A percentile compares a stretch with the other conserved stretches of the same genome.
phyloP scores from a whole-genome alignment of 2,888 invertebrate species.

The Mactromeris polynyma region DNA sequence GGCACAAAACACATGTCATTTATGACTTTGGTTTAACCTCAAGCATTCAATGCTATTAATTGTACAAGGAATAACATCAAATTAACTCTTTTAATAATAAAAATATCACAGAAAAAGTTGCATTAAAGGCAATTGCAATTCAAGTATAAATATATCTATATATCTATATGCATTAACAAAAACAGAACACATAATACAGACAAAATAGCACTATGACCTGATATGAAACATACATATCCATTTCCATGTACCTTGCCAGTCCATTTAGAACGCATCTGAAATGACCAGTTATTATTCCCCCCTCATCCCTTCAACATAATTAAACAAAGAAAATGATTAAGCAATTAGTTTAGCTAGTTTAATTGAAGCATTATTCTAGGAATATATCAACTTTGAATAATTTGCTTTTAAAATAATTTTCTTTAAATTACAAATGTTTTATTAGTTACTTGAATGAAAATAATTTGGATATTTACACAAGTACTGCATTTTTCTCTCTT shows the following conservation, averaged over 20 bases:
- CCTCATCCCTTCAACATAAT: not conserved
- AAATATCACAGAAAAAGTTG: too few relatives aligned
- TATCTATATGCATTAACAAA: too few relatives aligned
- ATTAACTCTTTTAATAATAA: too few relatives aligned
- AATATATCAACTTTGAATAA: not conserved
- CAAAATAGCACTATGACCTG: not conserved
- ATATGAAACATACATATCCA: not conserved
- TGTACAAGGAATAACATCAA: too few relatives aligned
- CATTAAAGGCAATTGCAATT: too few relatives aligned
- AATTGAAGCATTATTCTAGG: not conserved
- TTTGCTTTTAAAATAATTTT: not conserved
- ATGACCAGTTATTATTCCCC: not conserved
- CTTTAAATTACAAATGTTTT: not conserved
- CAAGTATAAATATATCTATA: too few relatives aligned
- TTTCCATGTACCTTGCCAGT: not conserved
- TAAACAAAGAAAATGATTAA: not conserved
- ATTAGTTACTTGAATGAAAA: too few relatives aligned
- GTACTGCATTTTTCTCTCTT: too few relatives aligned
- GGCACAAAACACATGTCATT: not conserved
- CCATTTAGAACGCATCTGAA: too few relatives aligned
- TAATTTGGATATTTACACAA: too few relatives aligned
- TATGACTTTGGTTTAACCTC: too few relatives aligned
- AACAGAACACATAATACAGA: not conserved
- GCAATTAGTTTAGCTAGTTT: not conserved
- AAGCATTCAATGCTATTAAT: too few relatives aligned